These are phyloP conservation scores for Leucosticte australis DNA, from an alignment of 2,113 vertebrate genomes.

Conservation along the genomic window DNA sequence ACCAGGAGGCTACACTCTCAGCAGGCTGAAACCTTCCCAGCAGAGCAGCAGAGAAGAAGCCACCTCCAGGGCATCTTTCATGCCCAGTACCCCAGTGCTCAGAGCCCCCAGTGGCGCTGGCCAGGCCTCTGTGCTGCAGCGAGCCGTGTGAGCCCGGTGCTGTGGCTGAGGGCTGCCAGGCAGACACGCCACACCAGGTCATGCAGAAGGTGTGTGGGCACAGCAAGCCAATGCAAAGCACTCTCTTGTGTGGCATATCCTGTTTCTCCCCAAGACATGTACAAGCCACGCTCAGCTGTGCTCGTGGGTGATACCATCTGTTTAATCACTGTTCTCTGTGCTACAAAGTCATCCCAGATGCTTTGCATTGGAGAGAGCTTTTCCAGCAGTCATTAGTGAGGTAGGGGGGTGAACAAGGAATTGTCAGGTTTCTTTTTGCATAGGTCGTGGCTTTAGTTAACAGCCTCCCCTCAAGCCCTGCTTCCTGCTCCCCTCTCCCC, in stretches of 20 bases:
- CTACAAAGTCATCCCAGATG: neutral
- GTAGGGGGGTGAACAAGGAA: neutral
- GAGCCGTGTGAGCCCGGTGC: neutral
- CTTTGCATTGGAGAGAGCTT: neutral
- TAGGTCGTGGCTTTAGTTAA: neutral
- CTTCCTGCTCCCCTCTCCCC: neutral
- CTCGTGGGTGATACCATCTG: neutral
- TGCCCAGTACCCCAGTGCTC: neutral
- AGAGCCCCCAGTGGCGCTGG: accelerated
- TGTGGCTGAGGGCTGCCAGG: neutral
- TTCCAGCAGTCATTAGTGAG: neutral
- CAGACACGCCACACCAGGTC: neutral
- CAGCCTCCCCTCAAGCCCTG: neutral
- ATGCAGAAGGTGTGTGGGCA: neutral
- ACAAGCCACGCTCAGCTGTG: accelerated
- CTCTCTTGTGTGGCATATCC: neutral
- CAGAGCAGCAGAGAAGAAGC: neutral
- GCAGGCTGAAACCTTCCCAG: neutral
- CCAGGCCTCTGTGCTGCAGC: neutral
- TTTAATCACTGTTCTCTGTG: neutral
- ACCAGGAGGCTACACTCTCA: neutral
- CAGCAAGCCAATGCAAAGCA: neutral
- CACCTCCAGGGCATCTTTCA: neutral
- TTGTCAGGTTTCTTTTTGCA: neutral
- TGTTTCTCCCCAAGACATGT: neutral